Evolutionary conservation across 1,140 invertebrate genomes (phyloP), one percentile per base, ranked within the genome.

Genomic region (Antheraea pernyi): DNA sequence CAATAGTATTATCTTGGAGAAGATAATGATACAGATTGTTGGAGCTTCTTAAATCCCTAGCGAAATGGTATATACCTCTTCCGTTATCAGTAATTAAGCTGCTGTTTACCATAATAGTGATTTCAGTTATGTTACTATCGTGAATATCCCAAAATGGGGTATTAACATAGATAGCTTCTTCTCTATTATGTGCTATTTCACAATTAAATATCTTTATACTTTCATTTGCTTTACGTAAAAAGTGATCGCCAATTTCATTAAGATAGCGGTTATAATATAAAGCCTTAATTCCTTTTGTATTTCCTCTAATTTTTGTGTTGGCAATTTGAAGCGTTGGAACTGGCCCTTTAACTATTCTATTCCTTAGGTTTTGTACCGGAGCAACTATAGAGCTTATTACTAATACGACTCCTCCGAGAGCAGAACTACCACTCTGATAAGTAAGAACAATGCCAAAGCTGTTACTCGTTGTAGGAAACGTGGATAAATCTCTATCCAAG

Each of bases 11-110:
- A 78, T 98, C 97, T 91, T 97, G 96, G 39, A 99, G 86, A 30
- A 97, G 94, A 94, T 98, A 99, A 83, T 99, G 98, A 90, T 98
- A 99, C 0, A 99, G 91, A 93, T 99, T 99, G 80, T 98, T 98
- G 0, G 97, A 98, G 69, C 97, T 96, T 69, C 97, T 95, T 75
- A 98, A 94, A 86, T 99, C 98, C 79, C 97, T 95, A 61, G 97
- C 97, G 78, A 97, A 97, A 76, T 99, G 98, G 67, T 95, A 93
- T 72, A 99, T 96, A 2, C 97, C 98, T 83, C 94, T 94, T 0
- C 96, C 97, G 86, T 99, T 98, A 76, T 97, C 96, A 0, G 95
- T 95, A 22, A 99, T 97, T 39, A 96, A 86, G 36, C 96, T 96
- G 76, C 95, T 95, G 78, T 99, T 99, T 2, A 99, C 94, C 91